phyloP scores from a whole-genome alignment of 2,797 vertebrate genomes.

The Ctenochaetus hawaiiensis region DNA sequence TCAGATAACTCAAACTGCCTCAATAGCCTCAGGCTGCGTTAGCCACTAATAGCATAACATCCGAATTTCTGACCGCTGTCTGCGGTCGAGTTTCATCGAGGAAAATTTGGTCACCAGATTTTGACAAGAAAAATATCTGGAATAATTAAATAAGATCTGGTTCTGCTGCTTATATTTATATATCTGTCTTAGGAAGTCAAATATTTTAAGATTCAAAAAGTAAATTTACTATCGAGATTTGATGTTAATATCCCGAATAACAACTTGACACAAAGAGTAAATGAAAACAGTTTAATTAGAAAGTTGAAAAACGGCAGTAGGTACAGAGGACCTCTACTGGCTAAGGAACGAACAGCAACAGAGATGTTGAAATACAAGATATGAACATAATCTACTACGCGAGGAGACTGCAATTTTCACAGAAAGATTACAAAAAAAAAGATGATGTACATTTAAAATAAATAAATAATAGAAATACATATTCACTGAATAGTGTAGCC shows the following conservation, averaged over 20 bases:
- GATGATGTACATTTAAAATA: constrained; percentile 78
- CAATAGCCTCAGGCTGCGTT: too few species aligned
- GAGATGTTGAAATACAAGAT: constrained; percentile 67
- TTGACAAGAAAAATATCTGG: too few species aligned
- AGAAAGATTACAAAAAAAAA: constrained; percentile 70
- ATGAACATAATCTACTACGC: constrained; percentile 74
- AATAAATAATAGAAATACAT: constrained; percentile 86
- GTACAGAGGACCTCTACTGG: constrained; percentile 74
- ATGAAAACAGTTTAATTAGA: constrained; percentile 83
- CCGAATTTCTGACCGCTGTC: neutral
- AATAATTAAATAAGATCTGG: too few species aligned
- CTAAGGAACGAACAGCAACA: constrained; percentile 76
- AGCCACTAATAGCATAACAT: too few species aligned
- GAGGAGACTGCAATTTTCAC: constrained; percentile 68
- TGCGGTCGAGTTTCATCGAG: neutral
- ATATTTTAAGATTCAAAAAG: neutral
- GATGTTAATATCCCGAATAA: neutral
- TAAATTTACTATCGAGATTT: neutral
- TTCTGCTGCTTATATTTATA: neutral
- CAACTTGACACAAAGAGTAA: constrained; percentile 38
- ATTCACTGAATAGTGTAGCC: constrained; percentile 79
- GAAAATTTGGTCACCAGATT: neutral
- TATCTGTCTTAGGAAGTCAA: neutral
- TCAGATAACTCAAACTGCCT: too few species aligned
- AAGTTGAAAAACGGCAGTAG: constrained; percentile 84